Evolutionary conservation across 2,888 invertebrate genomes (phyloP), one percentile per base, ranked within the genome.

Genomic region (Siphlonurus alternatus): DNA sequence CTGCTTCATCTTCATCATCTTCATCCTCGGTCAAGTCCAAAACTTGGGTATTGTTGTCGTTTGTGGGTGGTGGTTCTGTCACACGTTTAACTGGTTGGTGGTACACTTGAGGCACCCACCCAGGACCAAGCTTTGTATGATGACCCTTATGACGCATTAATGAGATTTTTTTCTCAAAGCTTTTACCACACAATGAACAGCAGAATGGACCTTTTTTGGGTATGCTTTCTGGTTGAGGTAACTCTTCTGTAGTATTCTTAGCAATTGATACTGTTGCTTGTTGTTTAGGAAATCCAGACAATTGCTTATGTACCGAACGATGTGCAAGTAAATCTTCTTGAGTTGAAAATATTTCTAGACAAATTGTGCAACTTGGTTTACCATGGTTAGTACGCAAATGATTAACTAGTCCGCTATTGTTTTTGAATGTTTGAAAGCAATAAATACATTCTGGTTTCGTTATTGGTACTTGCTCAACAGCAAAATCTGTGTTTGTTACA

Each of bases 261-360:
- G 38, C 38, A 38, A 15, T 5, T 5, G 38, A 38, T 38, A 15
- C n/a, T n/a, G n/a, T n/a, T n/a, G n/a, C n/a, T n/a, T n/a, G n/a
- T n/a, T n/a, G n/a, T n/a, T n/a, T n/a, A n/a, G n/a, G n/a, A n/a
- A n/a, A n/a, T n/a, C n/a, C n/a, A n/a, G n/a, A n/a, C n/a, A n/a
- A n/a, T n/a, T n/a, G 5, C n/a, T 56, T 56, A 22, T 56, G 56
- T 10, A 22, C 20, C 5, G 5, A 5, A 7, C 56, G 7, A 22
- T 56, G 56, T n/a, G 56, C 5, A 5, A 20, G 7, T 22, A 56
- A n/a, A 10, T 56, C 56, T 56, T 56, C 56, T 22, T 56, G 56
- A 22, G 56, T 56, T n/a, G 56, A 10, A 22, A 56, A 56, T 56
- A 56, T 56, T 56, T 56, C 56, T 20, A 56, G n/a, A 56, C 56